A percentile compares a stretch with the other conserved stretches of the same genome.
Evolutionary conservation across 2,888 invertebrate genomes (phyloP).

Genomic region (Bugula neritina): DNA sequence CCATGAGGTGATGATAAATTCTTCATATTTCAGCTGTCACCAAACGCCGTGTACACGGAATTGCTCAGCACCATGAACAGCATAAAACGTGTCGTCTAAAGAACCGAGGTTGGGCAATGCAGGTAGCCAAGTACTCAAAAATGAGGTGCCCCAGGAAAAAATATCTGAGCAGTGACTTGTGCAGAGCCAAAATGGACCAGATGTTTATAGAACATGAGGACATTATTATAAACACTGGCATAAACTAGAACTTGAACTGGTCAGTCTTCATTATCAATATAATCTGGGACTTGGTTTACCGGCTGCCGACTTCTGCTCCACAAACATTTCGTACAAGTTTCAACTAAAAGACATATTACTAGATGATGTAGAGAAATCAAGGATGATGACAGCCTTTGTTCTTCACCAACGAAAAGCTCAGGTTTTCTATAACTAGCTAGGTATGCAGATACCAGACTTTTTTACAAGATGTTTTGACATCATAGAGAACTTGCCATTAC

Average conservation of each 20-base stretch:
- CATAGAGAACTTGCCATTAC: not conserved
- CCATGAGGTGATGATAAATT: too few relatives aligned
- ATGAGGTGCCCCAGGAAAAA: not conserved
- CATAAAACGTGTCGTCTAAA: too few relatives aligned
- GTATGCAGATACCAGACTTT: not conserved
- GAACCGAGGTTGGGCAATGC: too few relatives aligned
- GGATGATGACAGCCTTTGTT: not conserved
- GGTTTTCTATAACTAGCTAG: not conserved
- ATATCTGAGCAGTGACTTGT: too few relatives aligned
- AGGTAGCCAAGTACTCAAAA: too few relatives aligned
- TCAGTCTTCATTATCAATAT: not conserved
- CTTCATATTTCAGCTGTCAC: too few relatives aligned
- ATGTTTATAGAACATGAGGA: too few relatives aligned
- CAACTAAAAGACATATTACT: not conserved
- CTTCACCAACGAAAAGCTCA: not conserved
- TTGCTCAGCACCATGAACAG: too few relatives aligned
- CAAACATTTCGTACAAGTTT: not conserved
- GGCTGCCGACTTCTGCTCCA: not conserved
- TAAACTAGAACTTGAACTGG: not conserved
- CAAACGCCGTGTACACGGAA: too few relatives aligned
- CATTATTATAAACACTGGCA: not conserved
- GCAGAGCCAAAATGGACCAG: too few relatives aligned
- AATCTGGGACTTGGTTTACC: constrained; percentile 11
- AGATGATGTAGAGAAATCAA: not conserved
- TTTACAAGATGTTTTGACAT: not conserved